Conservation (phyloP, 2,888 invertebrate genomes). For the Cistogaster globosa region DNA sequence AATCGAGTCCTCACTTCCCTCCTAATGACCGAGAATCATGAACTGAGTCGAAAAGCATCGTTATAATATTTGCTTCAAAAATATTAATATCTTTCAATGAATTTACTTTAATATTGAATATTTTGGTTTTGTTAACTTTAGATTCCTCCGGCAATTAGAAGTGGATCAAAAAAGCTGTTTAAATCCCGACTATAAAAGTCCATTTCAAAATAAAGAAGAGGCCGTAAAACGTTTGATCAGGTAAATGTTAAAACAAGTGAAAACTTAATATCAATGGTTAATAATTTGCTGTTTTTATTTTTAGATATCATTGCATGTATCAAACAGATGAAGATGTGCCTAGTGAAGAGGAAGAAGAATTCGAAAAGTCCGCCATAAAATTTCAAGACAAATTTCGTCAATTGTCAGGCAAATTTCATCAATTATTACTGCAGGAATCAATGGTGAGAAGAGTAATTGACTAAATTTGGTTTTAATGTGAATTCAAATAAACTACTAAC, state of each 20-base stretch:
- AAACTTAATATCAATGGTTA: neutral
- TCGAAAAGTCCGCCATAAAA: conserved; percentile 87
- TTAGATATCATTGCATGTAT: conserved; percentile 89
- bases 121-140: conserved; percentile 77
- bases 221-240: conserved; percentile 89
- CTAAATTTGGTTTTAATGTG: conserved; percentile 27
- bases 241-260: conserved; percentile 67
- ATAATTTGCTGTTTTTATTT: neutral
- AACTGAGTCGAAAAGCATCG: too few species aligned
- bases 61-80: too few species aligned
- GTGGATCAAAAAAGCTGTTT: conserved; percentile 90
- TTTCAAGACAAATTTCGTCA: conserved; percentile 88
- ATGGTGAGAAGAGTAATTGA: conserved; percentile 85
- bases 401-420: conserved; percentile 89
- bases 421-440: conserved; percentile 89
- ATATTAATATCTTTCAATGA: too few species aligned
- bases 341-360: conserved; percentile 88
- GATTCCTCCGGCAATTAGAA: conserved; percentile 89
- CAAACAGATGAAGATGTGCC: conserved; percentile 85
- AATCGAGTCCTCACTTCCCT: too few species aligned
- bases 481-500: neutral
- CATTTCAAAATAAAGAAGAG: conserved; percentile 88
- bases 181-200: conserved; percentile 89
- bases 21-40: too few species aligned
- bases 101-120: neutral